phyloP scores from a whole-genome alignment of 2,113 vertebrate species.

The Neofelis nebulosa region DNA sequence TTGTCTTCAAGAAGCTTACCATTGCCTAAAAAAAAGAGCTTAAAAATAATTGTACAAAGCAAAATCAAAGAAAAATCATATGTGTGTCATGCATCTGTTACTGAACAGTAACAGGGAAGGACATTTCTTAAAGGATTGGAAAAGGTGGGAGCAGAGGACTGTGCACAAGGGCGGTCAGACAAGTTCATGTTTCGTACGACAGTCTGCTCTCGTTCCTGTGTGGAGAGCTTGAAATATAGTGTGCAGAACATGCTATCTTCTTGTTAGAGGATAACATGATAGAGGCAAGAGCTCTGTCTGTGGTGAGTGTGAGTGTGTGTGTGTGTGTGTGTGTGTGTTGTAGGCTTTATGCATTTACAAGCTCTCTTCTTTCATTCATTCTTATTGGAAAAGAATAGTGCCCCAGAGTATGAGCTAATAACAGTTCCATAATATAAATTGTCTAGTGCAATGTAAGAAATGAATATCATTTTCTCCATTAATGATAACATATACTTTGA shows the following conservation, averaged over 20 bases:
- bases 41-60: neutral
- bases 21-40: neutral
- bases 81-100: neutral
- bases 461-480: neutral
- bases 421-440: neutral
- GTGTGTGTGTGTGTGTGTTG: neutral
- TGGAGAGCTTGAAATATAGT: neutral
- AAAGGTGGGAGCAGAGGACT: neutral
- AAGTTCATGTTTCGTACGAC: neutral
- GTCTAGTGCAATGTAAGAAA: neutral
- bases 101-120: neutral
- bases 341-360: neutral
- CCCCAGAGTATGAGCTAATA: neutral
- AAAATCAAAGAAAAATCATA: neutral
- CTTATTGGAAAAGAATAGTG: neutral
- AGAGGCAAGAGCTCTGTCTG: neutral
- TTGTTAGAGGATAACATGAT: neutral
- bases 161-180: neutral
- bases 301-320: neutral
- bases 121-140: too few relatives aligned
- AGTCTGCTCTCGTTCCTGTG: neutral
- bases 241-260: neutral
- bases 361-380: neutral
- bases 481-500: conserved; percentile 26
- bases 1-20: neutral